A percentile compares a stretch with the other conserved stretches of the same genome.
phyloP scores from a whole-genome alignment of 2,888 invertebrate genomes.

The Drosophila diplacantha region DNA sequence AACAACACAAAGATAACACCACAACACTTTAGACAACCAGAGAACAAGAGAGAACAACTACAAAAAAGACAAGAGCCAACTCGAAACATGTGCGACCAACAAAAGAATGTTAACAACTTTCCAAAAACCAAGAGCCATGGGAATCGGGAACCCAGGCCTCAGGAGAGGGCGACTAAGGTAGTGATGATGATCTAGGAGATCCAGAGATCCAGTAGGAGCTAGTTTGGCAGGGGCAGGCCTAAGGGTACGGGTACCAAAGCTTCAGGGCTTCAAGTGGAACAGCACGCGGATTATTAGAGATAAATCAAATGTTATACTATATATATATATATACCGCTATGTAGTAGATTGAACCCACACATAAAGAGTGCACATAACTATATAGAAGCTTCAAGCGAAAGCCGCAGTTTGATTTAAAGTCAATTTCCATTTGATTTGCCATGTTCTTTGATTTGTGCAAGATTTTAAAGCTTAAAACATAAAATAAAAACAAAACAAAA shows the following conservation, averaged over 20 bases:
- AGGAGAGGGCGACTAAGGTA: slow-evolving; percentile 17
- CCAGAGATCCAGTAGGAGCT: slow-evolving; percentile 40
- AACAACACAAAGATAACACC: slow-evolving; percentile 28
- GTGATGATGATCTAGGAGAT: slow-evolving; percentile 19
- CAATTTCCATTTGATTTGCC: slow-evolving; percentile 48
- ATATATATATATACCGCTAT: slow-evolving; percentile 14
- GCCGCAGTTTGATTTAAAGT: slow-evolving; percentile 24
- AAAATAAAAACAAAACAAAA: slow-evolving; percentile 9
- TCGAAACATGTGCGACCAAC: slow-evolving; percentile 70
- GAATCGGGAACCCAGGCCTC: slow-evolving; percentile 1
- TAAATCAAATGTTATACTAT: slow-evolving; percentile 41
- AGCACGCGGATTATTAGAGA: slow-evolving; percentile 18
- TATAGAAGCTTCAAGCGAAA: slow-evolving; percentile 12
- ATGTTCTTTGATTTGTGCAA: slow-evolving; percentile 56
- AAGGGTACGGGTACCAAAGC: slow-evolving; percentile 35
- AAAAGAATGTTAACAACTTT: slow-evolving; percentile 67
- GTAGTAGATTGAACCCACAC: slow-evolving; percentile 29
- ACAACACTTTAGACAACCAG: slow-evolving; percentile 28
- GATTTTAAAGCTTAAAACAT: slow-evolving; percentile 37
- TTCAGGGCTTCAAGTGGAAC: slow-evolving; percentile 20
- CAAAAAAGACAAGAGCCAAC: slow-evolving; percentile 57
- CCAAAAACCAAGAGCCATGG: slow-evolving; percentile 28
- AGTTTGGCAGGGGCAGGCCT: slow-evolving; percentile 45
- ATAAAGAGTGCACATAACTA: slow-evolving; percentile 34
- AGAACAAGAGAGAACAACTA: slow-evolving; percentile 41